Percentiles rank a stretch among this genome's conserved stretches.
These are phyloP conservation scores for Phalacrocorax carbo DNA, from an alignment of 2,113 vertebrate species.

Conservation along the genomic window DNA sequence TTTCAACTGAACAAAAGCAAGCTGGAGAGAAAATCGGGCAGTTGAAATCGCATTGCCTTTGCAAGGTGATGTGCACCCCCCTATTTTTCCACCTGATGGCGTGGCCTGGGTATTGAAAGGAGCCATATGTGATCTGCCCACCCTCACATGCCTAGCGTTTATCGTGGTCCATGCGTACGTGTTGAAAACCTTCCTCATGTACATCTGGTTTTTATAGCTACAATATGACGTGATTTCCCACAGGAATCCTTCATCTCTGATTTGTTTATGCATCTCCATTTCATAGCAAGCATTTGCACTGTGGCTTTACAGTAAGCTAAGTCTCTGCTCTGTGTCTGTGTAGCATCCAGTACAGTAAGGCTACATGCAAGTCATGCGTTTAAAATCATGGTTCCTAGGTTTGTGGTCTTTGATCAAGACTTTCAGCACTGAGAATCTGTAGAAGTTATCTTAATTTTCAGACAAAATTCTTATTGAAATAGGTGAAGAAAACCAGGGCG, in stretches of 20 bases:
- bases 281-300: background rate
- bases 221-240: background rate
- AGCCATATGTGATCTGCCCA: background rate
- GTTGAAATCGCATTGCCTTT: background rate
- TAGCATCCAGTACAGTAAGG: background rate
- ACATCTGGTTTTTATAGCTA: background rate
- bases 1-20: conserved; percentile 26
- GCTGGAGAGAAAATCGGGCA: background rate
- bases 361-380: background rate
- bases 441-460: background rate
- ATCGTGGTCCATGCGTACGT: fast-evolving
- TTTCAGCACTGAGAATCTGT: background rate
- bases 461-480: background rate
- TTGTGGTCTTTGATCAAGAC: background rate
- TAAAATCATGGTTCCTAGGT: background rate
- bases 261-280: background rate
- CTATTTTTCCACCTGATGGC: background rate
- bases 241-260: background rate
- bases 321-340: background rate
- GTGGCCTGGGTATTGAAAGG: background rate
- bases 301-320: background rate
- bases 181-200: background rate
- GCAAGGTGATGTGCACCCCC: background rate
- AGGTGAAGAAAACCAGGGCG: fast-evolving
- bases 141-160: fast-evolving